Evolutionary conservation across 2,797 vertebrate species (phyloP), one percentile per base, ranked within the genome.

Genomic region (Muraenolepis orangiensis): DNA sequence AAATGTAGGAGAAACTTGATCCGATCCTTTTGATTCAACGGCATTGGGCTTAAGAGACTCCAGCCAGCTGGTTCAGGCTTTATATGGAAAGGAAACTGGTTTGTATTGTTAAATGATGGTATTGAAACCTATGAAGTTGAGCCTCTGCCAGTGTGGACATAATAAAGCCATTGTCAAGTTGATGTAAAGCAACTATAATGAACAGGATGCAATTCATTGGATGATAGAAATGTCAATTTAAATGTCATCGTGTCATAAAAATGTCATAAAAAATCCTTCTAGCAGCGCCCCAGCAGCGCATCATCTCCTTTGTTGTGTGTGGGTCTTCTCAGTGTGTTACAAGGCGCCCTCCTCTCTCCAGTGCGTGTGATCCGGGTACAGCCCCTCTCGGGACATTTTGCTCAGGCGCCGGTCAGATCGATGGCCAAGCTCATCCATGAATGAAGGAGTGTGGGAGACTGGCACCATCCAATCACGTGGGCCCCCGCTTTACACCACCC

Each of bases 361-460:
- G 34, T 2, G 26, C 26, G 61, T 72, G 73, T 76, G 67, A 79
- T 70, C 81, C 68, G 66, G 77, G 70, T 76, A n/a, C n/a, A n/a
- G 85, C 75, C 77, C 73, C 69, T 80, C 71, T 71, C 36, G 20
- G 81, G n/a, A n/a, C n/a, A n/a, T n/a, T n/a, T n/a, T 84, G 66
- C 69, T 83, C 75, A 78, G 66, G 51, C 76, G 76, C 34, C 26
- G 75, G 74, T 80, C 75, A 72, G 74, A 89, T 87, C 80, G 82
- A 81, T 87, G 74, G 76, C 73, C 71, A 80, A 68, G 76, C 86
- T 85, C n/a, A 81, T 75, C 84, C 72, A 74, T 87, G 85, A 90
- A 85, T 83, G 80, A 78, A 82, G 77, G 23, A 57, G 57, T 76
- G 75, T 78, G 80, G 61, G 73, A 83, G 79, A 81, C 36, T 40